Evolutionary conservation across 1,140 invertebrate species (phyloP).

Genomic region (Drosophila burlai): DNA sequence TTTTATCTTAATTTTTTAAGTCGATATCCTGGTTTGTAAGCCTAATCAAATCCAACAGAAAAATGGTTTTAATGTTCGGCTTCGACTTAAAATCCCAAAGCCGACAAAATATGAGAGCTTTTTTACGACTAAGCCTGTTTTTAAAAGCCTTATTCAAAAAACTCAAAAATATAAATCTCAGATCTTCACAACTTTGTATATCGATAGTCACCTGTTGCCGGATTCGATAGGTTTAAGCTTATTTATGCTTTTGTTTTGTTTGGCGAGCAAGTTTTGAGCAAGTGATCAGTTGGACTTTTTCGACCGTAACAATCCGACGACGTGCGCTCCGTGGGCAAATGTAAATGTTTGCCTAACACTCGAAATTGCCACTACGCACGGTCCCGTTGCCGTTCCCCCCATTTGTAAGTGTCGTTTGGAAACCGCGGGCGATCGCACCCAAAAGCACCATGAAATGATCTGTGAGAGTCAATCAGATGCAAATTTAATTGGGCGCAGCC

Average conservation of each 20-base stretch:
- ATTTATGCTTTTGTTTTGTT: slow-evolving; percentile 25
- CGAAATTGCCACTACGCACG: slow-evolving; percentile 15
- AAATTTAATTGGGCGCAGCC: slow-evolving; percentile 35
- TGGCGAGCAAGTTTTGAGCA: slow-evolving; percentile 23
- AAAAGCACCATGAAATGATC: slow-evolving; percentile 12
- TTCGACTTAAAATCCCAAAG: too few species aligned
- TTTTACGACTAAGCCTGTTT: not conserved
- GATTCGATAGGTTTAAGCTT: slow-evolving; percentile 20
- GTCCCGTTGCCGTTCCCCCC: not conserved
- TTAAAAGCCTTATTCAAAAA: not conserved
- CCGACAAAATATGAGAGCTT: not conserved
- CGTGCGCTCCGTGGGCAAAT: not conserved
- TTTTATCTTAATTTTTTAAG: too few species aligned
- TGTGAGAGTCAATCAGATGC: slow-evolving; percentile 31
- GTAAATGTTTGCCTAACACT: slow-evolving; percentile 29
- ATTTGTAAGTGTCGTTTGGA: slow-evolving; percentile 31
- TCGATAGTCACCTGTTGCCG: slow-evolving; percentile 10
- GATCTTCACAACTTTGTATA: not conserved
- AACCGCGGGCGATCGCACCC: slow-evolving; percentile 11
- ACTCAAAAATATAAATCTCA: not conserved
- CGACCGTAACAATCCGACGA: slow-evolving; percentile 10
- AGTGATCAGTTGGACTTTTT: slow-evolving; percentile 48
- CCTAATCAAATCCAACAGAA: not conserved
- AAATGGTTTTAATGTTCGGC: too few species aligned
- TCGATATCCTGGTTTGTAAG: too few species aligned